phyloP scores from a whole-genome alignment of 2,113 vertebrate genomes.

The Cardinalis cardinalis region DNA sequence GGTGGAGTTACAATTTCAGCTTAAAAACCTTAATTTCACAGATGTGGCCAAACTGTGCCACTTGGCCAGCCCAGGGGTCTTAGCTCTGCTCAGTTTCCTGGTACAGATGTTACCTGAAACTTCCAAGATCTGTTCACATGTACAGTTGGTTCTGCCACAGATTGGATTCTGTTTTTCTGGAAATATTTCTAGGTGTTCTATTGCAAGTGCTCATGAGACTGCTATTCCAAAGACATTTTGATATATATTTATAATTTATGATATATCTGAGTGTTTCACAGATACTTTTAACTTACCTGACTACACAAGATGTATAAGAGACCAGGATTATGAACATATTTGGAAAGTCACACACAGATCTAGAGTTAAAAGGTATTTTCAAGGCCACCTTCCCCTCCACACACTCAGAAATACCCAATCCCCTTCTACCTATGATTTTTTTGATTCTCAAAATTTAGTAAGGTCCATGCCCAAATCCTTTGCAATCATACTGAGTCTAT shows the following conservation, averaged over 20 bases:
- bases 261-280: not conserved
- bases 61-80: not conserved
- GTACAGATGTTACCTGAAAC: not conserved
- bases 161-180: not conserved
- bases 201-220: not conserved
- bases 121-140: not conserved
- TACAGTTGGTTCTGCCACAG: not conserved
- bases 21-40: not conserved
- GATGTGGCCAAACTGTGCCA: not conserved
- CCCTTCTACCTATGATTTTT: not conserved
- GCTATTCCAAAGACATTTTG: not conserved
- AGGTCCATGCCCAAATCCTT: not conserved
- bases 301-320: not conserved
- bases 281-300: not conserved
- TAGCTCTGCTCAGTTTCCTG: not conserved
- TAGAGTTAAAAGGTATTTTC: not conserved
- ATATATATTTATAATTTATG: not conserved
- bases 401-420: accelerated
- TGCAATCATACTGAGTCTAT: not conserved
- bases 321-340: not conserved
- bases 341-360: not conserved
- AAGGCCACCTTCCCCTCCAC: not conserved
- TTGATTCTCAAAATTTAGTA: not conserved
- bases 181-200: not conserved
- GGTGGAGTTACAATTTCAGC: not conserved